Base-by-base conservation (phyloP, 2,113 vertebrate genomes). In the Sinocyclocheilus rhinocerous region DNA sequence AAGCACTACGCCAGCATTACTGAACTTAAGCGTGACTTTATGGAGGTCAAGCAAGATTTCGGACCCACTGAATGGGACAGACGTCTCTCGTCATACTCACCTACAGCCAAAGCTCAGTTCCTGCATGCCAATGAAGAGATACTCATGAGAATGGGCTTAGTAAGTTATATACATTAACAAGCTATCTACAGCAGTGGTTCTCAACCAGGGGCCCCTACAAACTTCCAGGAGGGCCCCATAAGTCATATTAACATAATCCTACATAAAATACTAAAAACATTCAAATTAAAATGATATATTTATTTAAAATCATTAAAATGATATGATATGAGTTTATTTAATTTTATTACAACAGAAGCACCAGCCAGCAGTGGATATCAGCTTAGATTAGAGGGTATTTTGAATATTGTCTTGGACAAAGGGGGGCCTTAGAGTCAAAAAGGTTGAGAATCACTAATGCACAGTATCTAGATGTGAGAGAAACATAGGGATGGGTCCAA, bases 61-160 rank as follows among this genome's bases (percentile, higher is more conserved):
- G 94, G 94, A 67, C 97, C 96, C 75, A 99, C 96, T 5, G 98
- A 99, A 89, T 99, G 98, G 98, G 98, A 99, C 92, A 98, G 97
- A 85, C 97, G 98, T n/a, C 94, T 99, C 86, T 99, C 97, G 67
- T 95, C 96, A 36, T 97, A 99, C 92, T 98, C 97, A 8, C 97
- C 98, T 0, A 96, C 97, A 92, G 95, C 96, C n/a, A 95, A 67
- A 65, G 50, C 83, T 18, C 63, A 87, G 80, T 48, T 91, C 5
- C 85, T 91, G 81, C 93, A 93, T 1, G 88, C 93, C 89, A 94
- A 93, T 5, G 93, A 93, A 11, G 93, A 94, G 29, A 91, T 92
- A 50, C 88, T 92, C n/a, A 29, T 91, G 45, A 76, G 91, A 87
- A 92, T 90, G 0, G 97, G 98, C 39, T 97, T 96, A 94, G 98